Conservation (phyloP, 2,888 invertebrate species). For the Drosophila leonis region DNA sequence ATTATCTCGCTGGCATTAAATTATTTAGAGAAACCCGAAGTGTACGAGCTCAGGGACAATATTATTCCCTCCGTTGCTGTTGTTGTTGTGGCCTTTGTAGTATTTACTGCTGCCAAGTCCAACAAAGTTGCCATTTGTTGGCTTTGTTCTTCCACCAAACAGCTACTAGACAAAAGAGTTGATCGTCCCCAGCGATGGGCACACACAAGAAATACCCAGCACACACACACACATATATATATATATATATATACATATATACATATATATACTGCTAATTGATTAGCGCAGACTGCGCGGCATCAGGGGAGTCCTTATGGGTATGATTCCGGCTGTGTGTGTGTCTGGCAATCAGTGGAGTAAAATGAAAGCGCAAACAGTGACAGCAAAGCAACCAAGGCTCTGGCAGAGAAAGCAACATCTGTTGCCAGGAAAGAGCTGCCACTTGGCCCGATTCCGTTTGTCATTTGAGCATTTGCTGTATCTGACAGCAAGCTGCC, state of each 20-base stretch:
- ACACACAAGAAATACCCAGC: slow-evolving; percentile 14
- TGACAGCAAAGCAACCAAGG: slow-evolving; percentile 25
- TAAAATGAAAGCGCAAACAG: slow-evolving; percentile 51
- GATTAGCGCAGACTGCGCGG: slow-evolving; percentile 43
- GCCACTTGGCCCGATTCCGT: slow-evolving; percentile 63
- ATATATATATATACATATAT: slow-evolving; percentile 16
- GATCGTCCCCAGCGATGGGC: slow-evolving; percentile 31
- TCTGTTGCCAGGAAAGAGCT: slow-evolving; percentile 48
- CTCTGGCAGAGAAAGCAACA: slow-evolving; percentile 44
- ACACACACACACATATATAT: slow-evolving; percentile 15
- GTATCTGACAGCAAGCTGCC: slow-evolving; percentile 72
- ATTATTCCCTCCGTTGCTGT: slow-evolving; percentile 18
- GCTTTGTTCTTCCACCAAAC: slow-evolving; percentile 40
- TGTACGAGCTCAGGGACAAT: slow-evolving; percentile 36
- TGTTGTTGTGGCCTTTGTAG: slow-evolving; percentile 11
- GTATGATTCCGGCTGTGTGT: slow-evolving; percentile 3
- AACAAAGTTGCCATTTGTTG: slow-evolving; percentile 55
- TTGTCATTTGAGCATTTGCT: slow-evolving; percentile 73
- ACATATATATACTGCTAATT: slow-evolving; percentile 53
- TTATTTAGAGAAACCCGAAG: slow-evolving; percentile 66
- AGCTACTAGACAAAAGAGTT: slow-evolving; percentile 51
- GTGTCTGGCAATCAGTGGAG: slow-evolving; percentile 44
- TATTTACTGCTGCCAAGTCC: slow-evolving; percentile 33
- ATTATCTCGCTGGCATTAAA: slow-evolving; percentile 76
- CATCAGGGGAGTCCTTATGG: slow-evolving; percentile 14